Base-by-base conservation (phyloP, 2,888 invertebrate genomes). In the Xanthostigma xanthostigma region DNA sequence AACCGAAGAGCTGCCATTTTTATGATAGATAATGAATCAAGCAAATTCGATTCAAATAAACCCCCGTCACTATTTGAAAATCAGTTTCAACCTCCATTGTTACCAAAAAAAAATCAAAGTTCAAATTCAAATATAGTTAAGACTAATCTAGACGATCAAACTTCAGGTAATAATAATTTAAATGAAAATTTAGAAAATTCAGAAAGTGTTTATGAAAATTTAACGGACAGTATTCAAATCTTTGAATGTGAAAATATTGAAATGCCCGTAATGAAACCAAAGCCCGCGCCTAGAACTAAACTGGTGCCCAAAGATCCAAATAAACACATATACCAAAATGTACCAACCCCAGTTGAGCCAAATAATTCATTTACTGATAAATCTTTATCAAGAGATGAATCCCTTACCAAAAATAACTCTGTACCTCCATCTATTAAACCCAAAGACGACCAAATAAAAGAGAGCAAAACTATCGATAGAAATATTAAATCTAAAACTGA, bases 191-290 rank as follows among this genome's bases (percentile, higher is more conserved):
- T 27, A 6, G 27, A 27, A 36, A 43, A 33, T 33, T 42, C 45
- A 17, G 48, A 48, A 11, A 48, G 5, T 61, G 67, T 70, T 50
- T 79, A 78, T 62, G 76, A 81, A 62, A 78, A 81, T 60, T 64
- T 81, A 48, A 78, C 76, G 41, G 80, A 80, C 60, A 79, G 79
- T 12, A 78, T 79, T 53, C 79, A 80, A 65, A 73, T 79, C 34
- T 76, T 74, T 52, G 79, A 79, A 62, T 72, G 74, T 53, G 69
- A 63, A 44, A 58, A 62, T 27, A 60, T 66, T 46, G 59, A 57
- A 49, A 50, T 48, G 27, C 54, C 57, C 12, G 56, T 66, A 3
- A 65, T 58, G 45, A 52, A 62, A 45, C 73, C 72, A 11, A 63
- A 76, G 44, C 78, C 79, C 17, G 78, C 79, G 1, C 79, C 79